Conservation (phyloP, 2,888 invertebrate species). For the Lasioglossum vierecki region DNA sequence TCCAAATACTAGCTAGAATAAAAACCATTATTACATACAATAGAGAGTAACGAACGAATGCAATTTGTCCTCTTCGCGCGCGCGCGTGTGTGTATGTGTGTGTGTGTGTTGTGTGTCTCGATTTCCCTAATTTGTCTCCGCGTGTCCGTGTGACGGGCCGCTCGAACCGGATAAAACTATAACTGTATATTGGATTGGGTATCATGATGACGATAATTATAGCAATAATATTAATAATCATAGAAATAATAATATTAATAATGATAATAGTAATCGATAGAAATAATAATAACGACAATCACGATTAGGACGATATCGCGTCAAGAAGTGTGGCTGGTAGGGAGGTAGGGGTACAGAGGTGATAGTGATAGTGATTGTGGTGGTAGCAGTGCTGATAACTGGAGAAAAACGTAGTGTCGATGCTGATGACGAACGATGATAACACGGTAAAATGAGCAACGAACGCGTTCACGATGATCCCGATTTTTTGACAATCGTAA, state of each 20-base stretch:
- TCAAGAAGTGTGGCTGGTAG: conserved; percentile 6
- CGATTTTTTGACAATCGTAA: conserved; percentile 44
- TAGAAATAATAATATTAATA: conserved; percentile 54
- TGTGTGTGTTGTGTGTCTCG: neutral
- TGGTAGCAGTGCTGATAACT: conserved; percentile 32
- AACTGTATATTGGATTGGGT: conserved; percentile 32
- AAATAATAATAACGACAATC: conserved; percentile 57
- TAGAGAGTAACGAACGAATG: conserved; percentile 63
- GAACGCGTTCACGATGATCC: conserved; percentile 45
- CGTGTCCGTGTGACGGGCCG: conserved; percentile 27
- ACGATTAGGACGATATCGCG: conserved; percentile 36
- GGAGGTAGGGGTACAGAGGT: neutral
- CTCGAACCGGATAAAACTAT: conserved; percentile 37
- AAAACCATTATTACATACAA: conserved; percentile 64
- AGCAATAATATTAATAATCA: conserved; percentile 60
- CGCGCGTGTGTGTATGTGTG: conserved; percentile 4
- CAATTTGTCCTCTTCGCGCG: conserved; percentile 14
- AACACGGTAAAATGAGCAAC: conserved; percentile 42
- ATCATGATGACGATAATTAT: conserved; percentile 58
- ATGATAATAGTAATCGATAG: conserved; percentile 52
- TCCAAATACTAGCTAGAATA: conserved; percentile 65
- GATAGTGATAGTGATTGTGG: neutral
- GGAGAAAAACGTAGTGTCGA: conserved; percentile 53
- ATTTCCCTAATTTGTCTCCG: neutral
- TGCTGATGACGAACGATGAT: conserved; percentile 46